Conservation (phyloP, 1,140 invertebrate species). For the Diplogasteroides magnus region DNA sequence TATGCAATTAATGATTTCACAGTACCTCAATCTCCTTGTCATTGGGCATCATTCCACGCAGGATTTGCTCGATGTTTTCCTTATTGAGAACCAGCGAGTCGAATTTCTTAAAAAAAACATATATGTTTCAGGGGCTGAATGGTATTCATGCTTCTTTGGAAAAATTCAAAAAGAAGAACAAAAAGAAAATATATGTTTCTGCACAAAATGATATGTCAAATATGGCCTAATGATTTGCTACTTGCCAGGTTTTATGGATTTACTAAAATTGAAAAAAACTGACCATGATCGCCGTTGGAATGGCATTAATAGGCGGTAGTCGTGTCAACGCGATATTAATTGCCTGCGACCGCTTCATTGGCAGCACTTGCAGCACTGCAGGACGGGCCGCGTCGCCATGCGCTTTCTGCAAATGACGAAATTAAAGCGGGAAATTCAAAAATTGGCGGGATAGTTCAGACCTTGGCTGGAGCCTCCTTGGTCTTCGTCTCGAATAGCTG, state of each 20-base stretch:
- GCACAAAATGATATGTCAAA: no score
- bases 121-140: no score
- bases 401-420: constrained; percentile 63
- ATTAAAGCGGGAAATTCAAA: not conserved
- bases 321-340: constrained; percentile 99
- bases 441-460: not conserved
- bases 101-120: constrained; percentile 78
- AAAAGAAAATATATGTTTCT: no score
- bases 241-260: not conserved
- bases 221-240: no score
- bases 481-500: constrained; percentile 82
- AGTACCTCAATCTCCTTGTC: constrained; percentile 80
- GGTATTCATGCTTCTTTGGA: no score
- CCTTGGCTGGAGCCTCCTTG: constrained; percentile 74
- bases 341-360: constrained; percentile 94
- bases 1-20: no score
- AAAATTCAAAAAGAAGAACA: no score
- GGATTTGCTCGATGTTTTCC: constrained; percentile 80
- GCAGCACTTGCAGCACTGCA: constrained; percentile 88
- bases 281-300: constrained; percentile 81
- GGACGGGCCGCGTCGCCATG: constrained; percentile 71
- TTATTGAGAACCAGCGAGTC: constrained; percentile 94
- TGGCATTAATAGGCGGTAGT: constrained; percentile 83
- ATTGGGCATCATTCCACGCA: constrained; percentile 87
- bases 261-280: not conserved